Base-by-base conservation (phyloP, 37 sponge, comb jelly and placozoan genomes). In the Spongilla lacustris region DNA sequence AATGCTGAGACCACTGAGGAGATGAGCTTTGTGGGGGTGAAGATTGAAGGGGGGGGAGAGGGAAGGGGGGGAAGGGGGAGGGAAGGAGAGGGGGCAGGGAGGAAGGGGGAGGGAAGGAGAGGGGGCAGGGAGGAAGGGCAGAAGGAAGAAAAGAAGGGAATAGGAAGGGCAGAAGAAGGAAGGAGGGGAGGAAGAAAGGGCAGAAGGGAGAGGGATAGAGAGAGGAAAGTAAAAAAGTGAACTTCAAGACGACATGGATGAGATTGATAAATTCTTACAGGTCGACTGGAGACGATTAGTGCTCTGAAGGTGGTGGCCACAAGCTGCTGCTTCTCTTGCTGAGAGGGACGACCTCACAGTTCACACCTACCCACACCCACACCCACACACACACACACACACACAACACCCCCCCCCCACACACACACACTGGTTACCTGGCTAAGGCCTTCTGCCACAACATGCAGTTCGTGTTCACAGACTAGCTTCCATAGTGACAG, bases 401-500 rank as follows among this genome's bases (percentile, higher is more conserved):
- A 13, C 80, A 35, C 76, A 10, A 35, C 80, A 19, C 67, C 29
- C 80, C 29, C 80, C 27, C 80, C 0, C 66, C 68, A 4, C 8
- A 33, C 71, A 46, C 50, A 48, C 41, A 81, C 48, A 50, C 29
- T 73, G 67, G 79, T 89, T 36, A 95, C 96, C 85, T 84, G 10
- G n/a, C 67, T 74, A 4, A 97, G 76, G 2, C 79, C 90, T n/a
- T 73, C 77, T 28, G 84, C 90, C 0, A 88, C 70, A 34, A 89
- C 82, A 30, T 79, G 74, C 31, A 97, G 66, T 73, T 94, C 84
- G 75, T 90, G 38, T 66, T 97, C 96, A 88, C 96, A 95, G 36
- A 97, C 71, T 34, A 96, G 77, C 73, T 90, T 93, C 98, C 98
- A 97, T 78, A 97, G 85, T 49, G 92, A 91, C 75, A 95, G 83